phyloP scores from a whole-genome alignment of 2,888 invertebrate species.

The Campaea margaritaria region DNA sequence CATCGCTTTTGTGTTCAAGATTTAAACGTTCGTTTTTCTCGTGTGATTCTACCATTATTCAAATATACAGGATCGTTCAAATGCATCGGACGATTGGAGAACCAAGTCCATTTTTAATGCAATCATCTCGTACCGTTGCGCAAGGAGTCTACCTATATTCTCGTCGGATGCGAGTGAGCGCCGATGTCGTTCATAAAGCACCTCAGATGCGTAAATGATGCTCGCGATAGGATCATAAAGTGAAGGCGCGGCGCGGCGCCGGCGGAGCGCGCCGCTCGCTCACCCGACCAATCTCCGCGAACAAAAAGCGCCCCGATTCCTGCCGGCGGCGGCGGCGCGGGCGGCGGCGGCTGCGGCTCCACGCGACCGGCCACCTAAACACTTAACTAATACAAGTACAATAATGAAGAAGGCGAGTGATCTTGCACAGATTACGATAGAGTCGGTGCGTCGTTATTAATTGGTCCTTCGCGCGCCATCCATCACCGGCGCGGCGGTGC shows the following conservation, averaged over 20 bases:
- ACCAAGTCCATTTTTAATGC: conserved; percentile 4
- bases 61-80: conserved; percentile 4
- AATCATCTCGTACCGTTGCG: neutral
- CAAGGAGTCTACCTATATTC: neutral
- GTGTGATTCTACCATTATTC: conserved; percentile 8
- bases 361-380: too few species aligned
- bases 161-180: neutral
- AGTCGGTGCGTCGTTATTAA: neutral
- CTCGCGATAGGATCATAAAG: neutral
- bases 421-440: neutral
- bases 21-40: conserved; percentile 8
- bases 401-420: neutral
- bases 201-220: conserved; percentile 5
- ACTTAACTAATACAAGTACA: too few species aligned
- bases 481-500: neutral
- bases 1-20: conserved; percentile 8
- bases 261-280: neutral
- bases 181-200: neutral
- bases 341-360: too few species aligned
- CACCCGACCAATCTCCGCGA: neutral
- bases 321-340: too few species aligned
- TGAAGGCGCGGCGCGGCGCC: neutral
- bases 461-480: neutral
- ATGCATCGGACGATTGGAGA: conserved; percentile 4
- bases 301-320: neutral